phyloP scores from a whole-genome alignment of 2,888 invertebrate species.

The Phoenoteleia sp. region DNA sequence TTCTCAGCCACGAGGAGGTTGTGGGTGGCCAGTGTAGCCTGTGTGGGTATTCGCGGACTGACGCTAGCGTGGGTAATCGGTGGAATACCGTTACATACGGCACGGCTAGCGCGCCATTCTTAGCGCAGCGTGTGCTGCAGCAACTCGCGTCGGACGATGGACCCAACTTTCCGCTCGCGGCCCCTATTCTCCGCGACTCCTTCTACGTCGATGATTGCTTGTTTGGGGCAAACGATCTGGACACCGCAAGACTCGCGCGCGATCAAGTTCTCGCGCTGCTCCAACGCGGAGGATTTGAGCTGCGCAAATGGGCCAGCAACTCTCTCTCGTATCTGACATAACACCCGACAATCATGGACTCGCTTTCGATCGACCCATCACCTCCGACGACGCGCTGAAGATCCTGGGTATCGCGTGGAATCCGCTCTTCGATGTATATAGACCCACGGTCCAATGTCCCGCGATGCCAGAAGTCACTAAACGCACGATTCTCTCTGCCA shows the following conservation, averaged over 20 bases:
- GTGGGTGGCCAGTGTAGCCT: too few species aligned
- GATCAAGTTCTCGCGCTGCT: too few species aligned
- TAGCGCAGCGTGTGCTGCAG: neutral
- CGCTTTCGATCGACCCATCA: slow-evolving; percentile 5
- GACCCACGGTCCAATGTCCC: neutral
- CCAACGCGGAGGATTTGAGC: too few species aligned
- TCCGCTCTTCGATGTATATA: slow-evolving; percentile 16
- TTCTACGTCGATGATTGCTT: slow-evolving; percentile 25
- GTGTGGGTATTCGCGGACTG: too few species aligned
- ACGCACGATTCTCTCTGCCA: neutral
- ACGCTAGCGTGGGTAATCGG: too few species aligned
- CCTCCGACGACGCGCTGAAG: neutral
- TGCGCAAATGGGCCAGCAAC: slow-evolving; percentile 43
- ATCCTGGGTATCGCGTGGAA: slow-evolving; percentile 23
- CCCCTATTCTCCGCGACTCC: neutral
- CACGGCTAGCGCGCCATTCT: neutral
- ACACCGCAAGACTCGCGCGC: too few species aligned
- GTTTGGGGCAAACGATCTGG: neutral
- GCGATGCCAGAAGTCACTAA: neutral
- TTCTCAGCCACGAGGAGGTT: neutral
- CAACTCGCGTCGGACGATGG: neutral
- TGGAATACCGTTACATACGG: neutral
- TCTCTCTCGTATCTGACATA: neutral
- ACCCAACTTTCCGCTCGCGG: neutral
- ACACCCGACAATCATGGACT: slow-evolving; percentile 7